Percentiles rank a stretch among this genome's conserved stretches.
phyloP scores from a whole-genome alignment of 2,113 vertebrate genomes.

The Donacobius atricapilla region DNA sequence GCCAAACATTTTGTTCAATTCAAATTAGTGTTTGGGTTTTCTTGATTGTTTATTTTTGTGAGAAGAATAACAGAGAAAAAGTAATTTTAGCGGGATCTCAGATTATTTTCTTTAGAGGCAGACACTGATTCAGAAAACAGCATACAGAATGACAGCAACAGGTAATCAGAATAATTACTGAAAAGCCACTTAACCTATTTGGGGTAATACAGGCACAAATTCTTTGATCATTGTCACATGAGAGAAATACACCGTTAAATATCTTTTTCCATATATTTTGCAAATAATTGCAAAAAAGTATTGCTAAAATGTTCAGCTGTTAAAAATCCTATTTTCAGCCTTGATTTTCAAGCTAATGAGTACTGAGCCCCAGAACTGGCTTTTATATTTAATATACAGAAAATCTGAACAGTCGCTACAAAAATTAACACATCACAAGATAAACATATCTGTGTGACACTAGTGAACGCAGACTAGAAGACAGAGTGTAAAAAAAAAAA shows the following conservation, averaged over 20 bases:
- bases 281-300: background rate
- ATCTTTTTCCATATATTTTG: background rate
- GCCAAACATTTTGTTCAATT: background rate
- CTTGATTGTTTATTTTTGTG: background rate
- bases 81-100: background rate
- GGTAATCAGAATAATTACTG: background rate
- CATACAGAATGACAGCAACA: background rate
- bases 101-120: background rate
- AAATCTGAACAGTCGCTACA: background rate
- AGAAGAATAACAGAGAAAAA: background rate
- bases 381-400: background rate
- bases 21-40: background rate
- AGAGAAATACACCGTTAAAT: background rate
- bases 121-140: background rate
- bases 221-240: background rate
- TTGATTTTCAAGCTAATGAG: background rate
- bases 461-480: background rate
- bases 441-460: background rate
- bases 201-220: background rate
- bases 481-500: background rate
- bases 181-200: background rate
- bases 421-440: background rate
- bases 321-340: background rate
- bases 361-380: background rate
- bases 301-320: background rate